Evolutionary conservation across 2,888 invertebrate genomes (phyloP).

Genomic region (Stictocephala bisonia): DNA sequence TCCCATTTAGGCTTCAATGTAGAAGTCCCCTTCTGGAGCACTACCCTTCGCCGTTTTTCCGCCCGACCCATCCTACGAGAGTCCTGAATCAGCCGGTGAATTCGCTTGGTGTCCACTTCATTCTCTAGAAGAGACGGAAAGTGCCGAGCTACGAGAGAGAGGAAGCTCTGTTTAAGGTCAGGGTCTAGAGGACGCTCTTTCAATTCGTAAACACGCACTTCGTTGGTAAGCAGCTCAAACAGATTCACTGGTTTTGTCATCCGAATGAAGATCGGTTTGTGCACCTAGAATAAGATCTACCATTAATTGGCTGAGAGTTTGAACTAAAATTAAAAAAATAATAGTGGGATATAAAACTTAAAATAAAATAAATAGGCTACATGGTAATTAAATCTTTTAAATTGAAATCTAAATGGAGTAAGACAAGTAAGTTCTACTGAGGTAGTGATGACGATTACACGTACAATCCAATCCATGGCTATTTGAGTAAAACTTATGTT

Average conservation of each 20-base stretch:
- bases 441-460: no score
- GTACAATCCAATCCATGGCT: no score
- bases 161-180: neutral
- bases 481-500: no score
- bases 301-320: no score
- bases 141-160: neutral
- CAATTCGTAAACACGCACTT: neutral
- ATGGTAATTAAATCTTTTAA: no score
- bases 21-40: neutral
- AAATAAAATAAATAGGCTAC: no score
- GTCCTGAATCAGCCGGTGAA: neutral
- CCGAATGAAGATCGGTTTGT: constrained; percentile 16
- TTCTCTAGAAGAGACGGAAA: constrained; percentile 1
- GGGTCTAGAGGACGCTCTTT: neutral
- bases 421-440: no score
- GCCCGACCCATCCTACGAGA: neutral
- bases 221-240: neutral
- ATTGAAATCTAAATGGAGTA: no score
- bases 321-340: no score
- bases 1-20: neutral
- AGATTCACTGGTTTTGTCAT: constrained; percentile 16
- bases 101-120: neutral
- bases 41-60: neutral
- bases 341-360: no score
- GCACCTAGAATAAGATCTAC: neutral